A percentile compares a stretch with the other conserved stretches of the same genome.
Conservation (phyloP, 2,888 invertebrate genomes). For the Epinotia ramella region DNA sequence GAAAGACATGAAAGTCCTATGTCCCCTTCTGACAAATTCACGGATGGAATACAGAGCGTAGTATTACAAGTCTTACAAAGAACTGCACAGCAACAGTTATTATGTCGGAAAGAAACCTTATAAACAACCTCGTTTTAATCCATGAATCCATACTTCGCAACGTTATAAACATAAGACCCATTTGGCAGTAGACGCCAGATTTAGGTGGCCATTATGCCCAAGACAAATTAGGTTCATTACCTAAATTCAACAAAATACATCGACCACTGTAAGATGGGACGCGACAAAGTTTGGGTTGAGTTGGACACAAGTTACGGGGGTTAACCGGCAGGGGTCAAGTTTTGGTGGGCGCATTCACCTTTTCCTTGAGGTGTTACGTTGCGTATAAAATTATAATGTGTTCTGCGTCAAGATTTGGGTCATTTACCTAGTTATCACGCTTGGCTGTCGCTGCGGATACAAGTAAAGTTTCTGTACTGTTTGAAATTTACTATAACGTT, state of each 20-base stretch:
- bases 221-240: constrained; percentile 71
- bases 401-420: constrained; percentile 49
- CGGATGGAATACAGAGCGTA: too few relatives aligned
- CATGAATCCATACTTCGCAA: constrained; percentile 30
- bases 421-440: constrained; percentile 45
- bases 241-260: constrained; percentile 57
- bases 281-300: constrained; percentile 25
- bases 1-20: too few relatives aligned
- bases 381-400: constrained; percentile 53
- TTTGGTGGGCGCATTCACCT: constrained; percentile 46
- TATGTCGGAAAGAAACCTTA: constrained; percentile 10
- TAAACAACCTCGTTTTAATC: constrained; percentile 52
- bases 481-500: constrained; percentile 33
- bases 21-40: too few relatives aligned
- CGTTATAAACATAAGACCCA: constrained; percentile 50
- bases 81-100: constrained; percentile 5
- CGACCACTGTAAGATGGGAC: constrained; percentile 51
- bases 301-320: constrained; percentile 2
- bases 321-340: constrained; percentile 39
- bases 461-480: constrained; percentile 45
- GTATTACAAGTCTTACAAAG: constrained; percentile 1
- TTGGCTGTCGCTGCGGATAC: constrained; percentile 48
- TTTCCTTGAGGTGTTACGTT: constrained; percentile 53
- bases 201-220: constrained; percentile 60
- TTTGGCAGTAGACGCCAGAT: constrained; percentile 59